Evolutionary conservation across 2,797 vertebrate species (phyloP).

Genomic region (Emydoidea blandingii): DNA sequence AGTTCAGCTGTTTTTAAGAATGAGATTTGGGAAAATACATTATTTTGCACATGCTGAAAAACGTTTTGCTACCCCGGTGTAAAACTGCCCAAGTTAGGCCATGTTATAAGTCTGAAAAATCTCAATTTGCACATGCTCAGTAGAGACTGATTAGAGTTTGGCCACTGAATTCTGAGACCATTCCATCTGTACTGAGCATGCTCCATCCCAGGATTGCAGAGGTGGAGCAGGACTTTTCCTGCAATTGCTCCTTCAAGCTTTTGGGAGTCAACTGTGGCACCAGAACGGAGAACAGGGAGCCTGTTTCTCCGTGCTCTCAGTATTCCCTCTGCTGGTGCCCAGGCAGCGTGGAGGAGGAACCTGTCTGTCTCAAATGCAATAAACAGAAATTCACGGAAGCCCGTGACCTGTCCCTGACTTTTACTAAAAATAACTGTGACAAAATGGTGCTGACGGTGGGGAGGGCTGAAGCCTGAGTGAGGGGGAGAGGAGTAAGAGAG

Average conservation of each 20-base stretch:
- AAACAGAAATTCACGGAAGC: too few relatives aligned
- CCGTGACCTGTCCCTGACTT: too few relatives aligned
- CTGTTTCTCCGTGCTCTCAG: fast-evolving
- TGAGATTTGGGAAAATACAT: neutral
- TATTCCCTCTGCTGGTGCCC: fast-evolving
- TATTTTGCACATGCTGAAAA: neutral
- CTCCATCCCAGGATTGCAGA: fast-evolving
- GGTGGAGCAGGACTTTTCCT: neutral
- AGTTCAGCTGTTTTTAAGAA: neutral
- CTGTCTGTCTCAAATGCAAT: neutral
- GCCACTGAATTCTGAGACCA: neutral
- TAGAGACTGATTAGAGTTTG: neutral
- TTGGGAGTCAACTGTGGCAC: neutral
- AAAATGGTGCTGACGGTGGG: too few relatives aligned
- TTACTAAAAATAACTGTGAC: too few relatives aligned
- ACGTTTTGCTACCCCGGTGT: neutral
- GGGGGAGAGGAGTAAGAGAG: too few relatives aligned
- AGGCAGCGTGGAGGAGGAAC: neutral
- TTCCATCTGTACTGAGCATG: neutral
- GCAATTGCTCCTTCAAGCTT: neutral
- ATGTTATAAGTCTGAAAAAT: neutral
- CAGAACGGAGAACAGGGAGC: fast-evolving
- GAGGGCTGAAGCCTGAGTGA: too few relatives aligned
- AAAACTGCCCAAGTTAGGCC: fast-evolving
- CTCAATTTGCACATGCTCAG: neutral